Evolutionary conservation across 2,888 invertebrate species (phyloP).

Genomic region (Aporophyla lueneburgensis): DNA sequence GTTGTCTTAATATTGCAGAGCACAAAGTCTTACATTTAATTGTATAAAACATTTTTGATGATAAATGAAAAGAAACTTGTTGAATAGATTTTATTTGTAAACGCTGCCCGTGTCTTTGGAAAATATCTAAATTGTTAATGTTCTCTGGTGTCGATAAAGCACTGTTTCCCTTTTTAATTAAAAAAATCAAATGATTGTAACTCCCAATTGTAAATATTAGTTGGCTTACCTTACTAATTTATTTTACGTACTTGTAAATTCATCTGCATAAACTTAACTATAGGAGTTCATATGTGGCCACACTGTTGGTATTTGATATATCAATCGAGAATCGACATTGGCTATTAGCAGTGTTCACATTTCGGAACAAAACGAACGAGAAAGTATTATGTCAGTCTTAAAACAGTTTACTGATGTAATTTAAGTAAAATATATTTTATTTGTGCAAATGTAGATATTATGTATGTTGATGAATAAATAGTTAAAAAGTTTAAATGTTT

Average conservation of each 20-base stretch:
- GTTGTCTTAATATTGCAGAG: constrained; percentile 29
- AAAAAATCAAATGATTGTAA: constrained; percentile 55
- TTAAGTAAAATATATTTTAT: constrained; percentile 87
- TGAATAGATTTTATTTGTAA: constrained; percentile 17
- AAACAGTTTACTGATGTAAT: constrained; percentile 85
- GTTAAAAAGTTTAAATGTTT: constrained; percentile 80
- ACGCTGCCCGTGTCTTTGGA: constrained; percentile 67
- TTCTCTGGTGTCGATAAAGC: constrained; percentile 65
- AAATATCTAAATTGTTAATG: constrained; percentile 67
- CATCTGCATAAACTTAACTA: constrained; percentile 80
- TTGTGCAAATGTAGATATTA: constrained; percentile 91
- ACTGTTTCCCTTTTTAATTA: constrained; percentile 61
- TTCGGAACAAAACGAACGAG: constrained; percentile 78
- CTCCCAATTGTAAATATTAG: constrained; percentile 87
- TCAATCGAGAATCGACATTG: constrained; percentile 63
- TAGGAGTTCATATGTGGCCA: constrained; percentile 82
- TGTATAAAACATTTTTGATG: constrained; percentile 16
- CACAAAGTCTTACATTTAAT: constrained; percentile 46
- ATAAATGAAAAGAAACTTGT: constrained; percentile 6
- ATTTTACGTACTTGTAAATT: constrained; percentile 83
- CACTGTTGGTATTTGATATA: constrained; percentile 69
- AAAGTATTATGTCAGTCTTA: constrained; percentile 86
- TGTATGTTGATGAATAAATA: constrained; percentile 91
- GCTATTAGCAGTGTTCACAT: constrained; percentile 75
- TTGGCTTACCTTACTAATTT: constrained; percentile 87